These are phyloP conservation scores for Gymnorhina tibicen DNA, from an alignment of 2,113 vertebrate genomes.

Conservation along the genomic window DNA sequence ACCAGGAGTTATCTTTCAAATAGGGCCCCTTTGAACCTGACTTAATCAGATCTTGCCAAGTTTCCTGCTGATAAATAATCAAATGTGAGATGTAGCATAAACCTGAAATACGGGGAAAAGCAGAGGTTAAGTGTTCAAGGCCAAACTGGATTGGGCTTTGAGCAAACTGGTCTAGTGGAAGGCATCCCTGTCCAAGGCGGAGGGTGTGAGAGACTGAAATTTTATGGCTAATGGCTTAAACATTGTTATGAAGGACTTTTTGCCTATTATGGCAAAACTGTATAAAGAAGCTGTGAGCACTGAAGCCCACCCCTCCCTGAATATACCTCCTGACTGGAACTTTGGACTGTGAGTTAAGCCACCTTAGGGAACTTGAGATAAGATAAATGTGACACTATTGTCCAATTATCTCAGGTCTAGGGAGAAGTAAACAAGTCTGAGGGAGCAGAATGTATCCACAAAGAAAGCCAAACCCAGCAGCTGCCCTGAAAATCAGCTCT, in stretches of 20 bases:
- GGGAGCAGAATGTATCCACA: not conserved
- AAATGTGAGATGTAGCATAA: not conserved
- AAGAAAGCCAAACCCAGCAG: not conserved
- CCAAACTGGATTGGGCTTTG: rapidly evolving
- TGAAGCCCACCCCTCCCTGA: not conserved
- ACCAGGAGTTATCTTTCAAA: not conserved
- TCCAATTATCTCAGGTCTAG: not conserved
- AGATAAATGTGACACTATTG: not conserved
- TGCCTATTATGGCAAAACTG: not conserved
- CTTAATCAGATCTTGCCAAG: not conserved
- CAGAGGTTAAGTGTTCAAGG: not conserved
- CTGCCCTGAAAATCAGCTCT: not conserved
- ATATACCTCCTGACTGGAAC: not conserved
- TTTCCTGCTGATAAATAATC: not conserved
- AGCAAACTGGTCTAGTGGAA: not conserved
- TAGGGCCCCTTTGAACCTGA: not conserved
- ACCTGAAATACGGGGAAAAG: not conserved
- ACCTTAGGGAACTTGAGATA: not conserved
- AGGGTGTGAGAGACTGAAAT: not conserved
- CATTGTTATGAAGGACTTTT: not conserved
- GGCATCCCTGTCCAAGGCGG: not conserved
- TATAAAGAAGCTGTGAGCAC: not conserved
- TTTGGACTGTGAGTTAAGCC: not conserved
- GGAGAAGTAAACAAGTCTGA: not conserved
- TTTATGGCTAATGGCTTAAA: not conserved